Percentiles rank a stretch among this genome's conserved stretches.
These are phyloP conservation scores for Seriola dumerili DNA, from an alignment of 2,113 vertebrate species.

Conservation along the genomic window DNA sequence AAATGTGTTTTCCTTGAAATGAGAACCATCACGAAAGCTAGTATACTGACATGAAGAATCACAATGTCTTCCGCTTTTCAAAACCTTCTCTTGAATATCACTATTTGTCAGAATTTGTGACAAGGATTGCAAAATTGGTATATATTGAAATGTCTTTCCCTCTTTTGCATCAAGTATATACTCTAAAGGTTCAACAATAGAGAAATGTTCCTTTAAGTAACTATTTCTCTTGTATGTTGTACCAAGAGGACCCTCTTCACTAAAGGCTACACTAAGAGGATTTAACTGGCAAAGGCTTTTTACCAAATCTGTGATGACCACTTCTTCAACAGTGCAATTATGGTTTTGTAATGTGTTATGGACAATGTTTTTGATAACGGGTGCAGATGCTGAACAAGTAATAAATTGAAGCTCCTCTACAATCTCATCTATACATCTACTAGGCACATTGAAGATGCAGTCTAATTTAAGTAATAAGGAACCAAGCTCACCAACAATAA, in stretches of 20 bases:
- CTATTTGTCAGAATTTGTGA: slow-evolving; percentile 48
- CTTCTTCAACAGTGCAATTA: slow-evolving; percentile 50
- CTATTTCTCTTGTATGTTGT: slow-evolving; percentile 39
- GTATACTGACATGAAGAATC: slow-evolving; percentile 19
- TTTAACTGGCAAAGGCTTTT: not conserved
- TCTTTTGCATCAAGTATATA: slow-evolving; percentile 38
- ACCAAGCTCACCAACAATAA: slow-evolving; percentile 40
- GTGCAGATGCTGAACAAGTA: not conserved
- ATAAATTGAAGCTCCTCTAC: slow-evolving; percentile 56
- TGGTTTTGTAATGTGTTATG: slow-evolving; percentile 34
- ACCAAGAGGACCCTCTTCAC: slow-evolving; percentile 44
- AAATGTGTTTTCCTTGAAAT: slow-evolving; percentile 42
- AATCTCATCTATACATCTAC: slow-evolving; percentile 49
- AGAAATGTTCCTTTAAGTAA: slow-evolving; percentile 46
- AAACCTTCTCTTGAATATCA: slow-evolving; percentile 39
- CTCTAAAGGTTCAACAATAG: slow-evolving; percentile 34
- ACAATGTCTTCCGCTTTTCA: slow-evolving; percentile 5
- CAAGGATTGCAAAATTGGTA: slow-evolving; percentile 44
- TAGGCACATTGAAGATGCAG: slow-evolving; percentile 57
- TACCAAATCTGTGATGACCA: slow-evolving; percentile 51
- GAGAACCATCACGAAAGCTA: slow-evolving; percentile 47
- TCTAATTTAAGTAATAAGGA: slow-evolving; percentile 59
- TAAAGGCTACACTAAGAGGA: slow-evolving; percentile 30
- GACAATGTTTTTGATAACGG: slow-evolving; percentile 53
- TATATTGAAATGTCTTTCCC: not conserved